Base-by-base conservation (phyloP, 1,140 invertebrate genomes). In the Brachionus asplanchnoidis region DNA sequence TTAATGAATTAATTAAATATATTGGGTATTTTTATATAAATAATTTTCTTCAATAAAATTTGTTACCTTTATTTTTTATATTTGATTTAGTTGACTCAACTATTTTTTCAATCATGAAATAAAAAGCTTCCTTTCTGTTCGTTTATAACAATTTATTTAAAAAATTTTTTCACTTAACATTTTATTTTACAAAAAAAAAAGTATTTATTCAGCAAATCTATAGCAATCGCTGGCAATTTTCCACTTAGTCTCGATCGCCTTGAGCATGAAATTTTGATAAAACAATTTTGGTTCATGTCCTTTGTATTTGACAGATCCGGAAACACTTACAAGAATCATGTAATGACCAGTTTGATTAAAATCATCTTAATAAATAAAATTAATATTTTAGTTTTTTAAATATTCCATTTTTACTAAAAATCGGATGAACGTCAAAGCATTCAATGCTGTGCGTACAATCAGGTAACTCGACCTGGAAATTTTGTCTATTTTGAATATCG, bases 221-320 rank as follows among this genome's bases (percentile, higher is more conserved):
- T 82, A 82, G 32, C 79, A 82, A 44, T 82, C 79, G 32, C 79
- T 82, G 9, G 60, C 32, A 68, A 82, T 82, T 68, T 82, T 82
- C 79, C 79, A 82, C 20, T 60, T 82, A 23, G 79, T 65, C 28
- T 82, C 79, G 12, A 82, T 65, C 4, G 79, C 79, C 40, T 82
- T 82, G 23, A 82, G 40, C 56, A 82, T 82, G 40, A 82, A 82
- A 68, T 82, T 82, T 44, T 82, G 53, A 46, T 65, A 82, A 32
- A 82, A 82, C 26, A 82, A 28, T n/a, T 82, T 82, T 2, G 40
- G 28, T 11, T 44, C 79, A 68, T 82, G 79, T 82, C 79, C 79
- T 82, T 82, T 82, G 42, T 44, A 68, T 44, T 17, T 60, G 3
- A 65, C 79, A 1, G 79, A 82, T 9, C 79, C 79, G n/a, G 79